These are phyloP conservation scores for Alsophila aescularia DNA, from an alignment of 2,888 invertebrate species.

Conservation along the genomic window DNA sequence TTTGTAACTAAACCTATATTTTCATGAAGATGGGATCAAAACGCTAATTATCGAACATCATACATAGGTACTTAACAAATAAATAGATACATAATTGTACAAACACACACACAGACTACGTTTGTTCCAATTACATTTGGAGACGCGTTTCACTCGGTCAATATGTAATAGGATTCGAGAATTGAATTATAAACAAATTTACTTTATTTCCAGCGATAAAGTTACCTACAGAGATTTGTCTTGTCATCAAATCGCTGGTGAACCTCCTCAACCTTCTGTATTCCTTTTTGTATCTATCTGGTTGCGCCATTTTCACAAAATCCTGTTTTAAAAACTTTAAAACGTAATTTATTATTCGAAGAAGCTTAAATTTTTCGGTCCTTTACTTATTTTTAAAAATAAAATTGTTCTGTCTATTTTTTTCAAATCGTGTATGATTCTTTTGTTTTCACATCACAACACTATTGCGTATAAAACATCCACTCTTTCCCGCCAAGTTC, in stretches of 20 bases:
- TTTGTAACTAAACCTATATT: too few relatives aligned
- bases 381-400: neutral
- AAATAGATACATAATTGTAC: too few relatives aligned
- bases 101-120: too few relatives aligned
- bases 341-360: slow-evolving; percentile 13
- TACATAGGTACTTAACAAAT: too few relatives aligned
- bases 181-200: too few relatives aligned
- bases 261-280: slow-evolving; percentile 87
- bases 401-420: neutral
- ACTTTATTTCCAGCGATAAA: too few relatives aligned
- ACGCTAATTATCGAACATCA: too few relatives aligned
- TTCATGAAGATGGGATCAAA: too few relatives aligned
- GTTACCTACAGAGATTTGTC: slow-evolving; percentile 87
- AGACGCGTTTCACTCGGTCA: too few relatives aligned
- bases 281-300: slow-evolving; percentile 87
- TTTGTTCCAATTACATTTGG: too few relatives aligned
- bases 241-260: slow-evolving; percentile 87
- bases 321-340: slow-evolving; percentile 9
- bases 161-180: too few relatives aligned
- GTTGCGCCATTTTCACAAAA: slow-evolving; percentile 56
- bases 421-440: neutral
- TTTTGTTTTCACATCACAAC: slow-evolving; percentile 1
- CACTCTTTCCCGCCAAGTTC: slow-evolving; percentile 21
- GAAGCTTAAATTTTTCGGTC: neutral
- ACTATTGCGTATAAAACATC: slow-evolving; percentile 6